Base-by-base conservation (phyloP, 2,113 vertebrate genomes). In the Microcebus murinus region DNA sequence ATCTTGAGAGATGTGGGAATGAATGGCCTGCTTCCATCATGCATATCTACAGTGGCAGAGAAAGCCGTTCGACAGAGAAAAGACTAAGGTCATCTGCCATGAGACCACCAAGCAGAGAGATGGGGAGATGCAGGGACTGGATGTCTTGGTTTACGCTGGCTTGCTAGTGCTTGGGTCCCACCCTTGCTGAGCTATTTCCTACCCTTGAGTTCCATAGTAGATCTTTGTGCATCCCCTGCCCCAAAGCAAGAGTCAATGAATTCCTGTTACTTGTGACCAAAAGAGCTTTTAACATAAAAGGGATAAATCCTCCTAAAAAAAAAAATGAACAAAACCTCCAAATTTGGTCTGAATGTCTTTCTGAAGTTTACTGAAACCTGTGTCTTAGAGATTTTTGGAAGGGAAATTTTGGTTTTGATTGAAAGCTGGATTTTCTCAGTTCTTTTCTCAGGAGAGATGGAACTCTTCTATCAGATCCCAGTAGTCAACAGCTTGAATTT, bases 231-330 rank as follows among this genome's bases (percentile, higher is more conserved):
- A 85, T 34, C 14, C 6, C 3, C 8, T 6, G 36, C 10, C 9
- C 6, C 77, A 90, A n/a, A n/a, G n/a, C n/a, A 87, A 91, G 45
- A 71, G 34, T 18, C 39, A 65, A 2, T 39, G 14, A 50, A 52
- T 90, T 92, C 87, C 25, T 71, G 59, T 68, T 48, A 59, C 42
- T 89, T 87, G 42, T 93, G 50, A 70, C 13, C 4, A 71, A 93
- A 65, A 73, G n/a, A 84, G 8, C 17, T 89, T 91, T 91, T 76
- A 89, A 80, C 20, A 76, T n/a, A 80, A 59, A 95, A 95, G 21
- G 0, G 34, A 82, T 23, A 29, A 59, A 42, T 79, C 73, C 42
- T 80, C 48, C 14, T 59, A n/a, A n/a, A n/a, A 71, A 71, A 91
- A 42, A 63, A 91, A 63, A 71, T 18, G 45, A 57, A 27, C 6